Conservation (phyloP, 2,113 vertebrate genomes). For the Hepsetus odoe region DNA sequence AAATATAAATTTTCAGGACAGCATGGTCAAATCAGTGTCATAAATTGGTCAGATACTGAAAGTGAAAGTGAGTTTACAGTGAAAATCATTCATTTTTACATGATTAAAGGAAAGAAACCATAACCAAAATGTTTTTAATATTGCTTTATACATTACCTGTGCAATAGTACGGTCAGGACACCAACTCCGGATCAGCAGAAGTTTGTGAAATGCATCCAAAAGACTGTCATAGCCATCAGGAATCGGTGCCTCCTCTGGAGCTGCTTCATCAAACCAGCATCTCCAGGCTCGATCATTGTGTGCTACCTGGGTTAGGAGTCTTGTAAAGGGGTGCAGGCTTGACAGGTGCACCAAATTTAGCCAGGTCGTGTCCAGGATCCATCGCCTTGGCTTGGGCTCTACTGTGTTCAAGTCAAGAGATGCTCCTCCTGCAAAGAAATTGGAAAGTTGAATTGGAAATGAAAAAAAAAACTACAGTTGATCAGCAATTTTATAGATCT, state of each 20-base stretch:
- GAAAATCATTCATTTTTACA: no score
- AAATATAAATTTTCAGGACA: no score
- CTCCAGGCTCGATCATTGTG: slow-evolving; percentile 81
- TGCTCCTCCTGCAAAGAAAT: slow-evolving; percentile 75
- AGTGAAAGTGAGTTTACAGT: no score
- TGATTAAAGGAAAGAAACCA: no score
- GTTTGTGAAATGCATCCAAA: slow-evolving; percentile 79
- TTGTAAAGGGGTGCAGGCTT: slow-evolving; percentile 71
- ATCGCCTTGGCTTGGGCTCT: slow-evolving; percentile 79
- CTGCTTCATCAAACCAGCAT: slow-evolving; percentile 79
- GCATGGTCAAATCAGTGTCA: no score
- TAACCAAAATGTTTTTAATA: not conserved
- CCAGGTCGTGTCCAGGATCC: slow-evolving; percentile 86
- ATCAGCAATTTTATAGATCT: no score
- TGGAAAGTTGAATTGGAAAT: no score
- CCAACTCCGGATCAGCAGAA: slow-evolving; percentile 84
- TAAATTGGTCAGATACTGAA: no score
- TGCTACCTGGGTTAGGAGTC: slow-evolving; percentile 76
- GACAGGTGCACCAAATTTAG: slow-evolving; percentile 85
- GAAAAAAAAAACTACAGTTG: no score
- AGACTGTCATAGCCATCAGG: slow-evolving; percentile 79
- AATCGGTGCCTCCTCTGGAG: slow-evolving; percentile 75
- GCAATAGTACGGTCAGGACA: slow-evolving; percentile 81
- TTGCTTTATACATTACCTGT: slow-evolving; percentile 68
- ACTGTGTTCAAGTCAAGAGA: slow-evolving; percentile 82